These are phyloP conservation scores for Sciurus carolinensis DNA, from an alignment of 2,797 vertebrate species.

Conservation along the genomic window DNA sequence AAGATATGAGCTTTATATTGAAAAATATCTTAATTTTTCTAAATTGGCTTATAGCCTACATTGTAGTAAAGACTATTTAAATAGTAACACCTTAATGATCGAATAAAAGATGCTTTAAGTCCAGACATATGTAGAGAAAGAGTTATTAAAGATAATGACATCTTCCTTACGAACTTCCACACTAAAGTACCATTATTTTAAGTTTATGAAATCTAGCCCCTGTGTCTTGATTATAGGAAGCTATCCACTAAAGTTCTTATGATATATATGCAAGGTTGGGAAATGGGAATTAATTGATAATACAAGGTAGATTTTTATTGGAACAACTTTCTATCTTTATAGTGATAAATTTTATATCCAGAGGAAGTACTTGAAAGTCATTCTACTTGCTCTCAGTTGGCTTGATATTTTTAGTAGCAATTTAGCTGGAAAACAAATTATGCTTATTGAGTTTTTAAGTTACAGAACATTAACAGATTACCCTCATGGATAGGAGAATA, in stretches of 20 bases:
- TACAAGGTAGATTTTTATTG: slow-evolving; percentile 13
- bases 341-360: slow-evolving; percentile 27
- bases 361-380: background rate
- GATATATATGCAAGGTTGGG: background rate
- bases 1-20: background rate
- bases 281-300: slow-evolving; percentile 44
- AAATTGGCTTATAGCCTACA: background rate
- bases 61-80: slow-evolving; percentile 22
- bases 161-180: background rate
- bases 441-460: background rate
- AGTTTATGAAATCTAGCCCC: slow-evolving; percentile 26
- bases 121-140: background rate
- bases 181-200: background rate
- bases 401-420: slow-evolving; percentile 40
- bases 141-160: background rate
- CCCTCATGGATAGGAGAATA: background rate
- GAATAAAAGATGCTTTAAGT: background rate
- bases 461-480: background rate
- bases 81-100: slow-evolving; percentile 43
- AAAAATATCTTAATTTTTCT: slow-evolving; percentile 8
- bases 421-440: slow-evolving; percentile 24
- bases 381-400: background rate
- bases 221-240: slow-evolving; percentile 41
- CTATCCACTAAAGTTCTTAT: slow-evolving; percentile 1
- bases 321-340: background rate